phyloP scores from a whole-genome alignment of 2,888 invertebrate genomes.

The Tolmerus cingulatus region DNA sequence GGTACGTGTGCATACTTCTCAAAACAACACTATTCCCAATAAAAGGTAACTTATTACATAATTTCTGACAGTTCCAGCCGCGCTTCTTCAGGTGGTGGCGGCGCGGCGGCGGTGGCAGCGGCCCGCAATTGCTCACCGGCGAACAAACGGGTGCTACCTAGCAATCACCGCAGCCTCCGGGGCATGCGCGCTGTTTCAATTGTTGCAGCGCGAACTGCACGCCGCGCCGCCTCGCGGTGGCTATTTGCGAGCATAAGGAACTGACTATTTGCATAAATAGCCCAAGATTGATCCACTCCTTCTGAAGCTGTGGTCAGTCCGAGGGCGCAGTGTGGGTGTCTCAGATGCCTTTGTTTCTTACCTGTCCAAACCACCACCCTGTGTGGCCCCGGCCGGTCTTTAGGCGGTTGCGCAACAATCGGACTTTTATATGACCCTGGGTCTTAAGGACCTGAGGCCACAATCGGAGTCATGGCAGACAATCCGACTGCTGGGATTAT shows the following conservation, averaged over 20 bases:
- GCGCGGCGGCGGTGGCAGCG: background rate
- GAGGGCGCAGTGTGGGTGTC: background rate
- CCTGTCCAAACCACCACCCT: background rate
- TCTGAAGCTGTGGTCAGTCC: slow-evolving; percentile 1
- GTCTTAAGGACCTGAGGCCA: background rate
- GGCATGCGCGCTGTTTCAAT: slow-evolving; percentile 34
- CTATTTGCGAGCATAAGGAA: slow-evolving; percentile 2
- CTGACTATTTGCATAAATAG: slow-evolving; percentile 21
- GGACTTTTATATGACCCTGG: background rate
- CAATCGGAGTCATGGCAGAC: slow-evolving; percentile 31
- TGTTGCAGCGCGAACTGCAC: slow-evolving; percentile 11
- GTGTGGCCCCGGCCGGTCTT: background rate
- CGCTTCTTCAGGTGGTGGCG: background rate
- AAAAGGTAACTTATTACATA: slow-evolving; percentile 44
- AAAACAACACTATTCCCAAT: slow-evolving; percentile 41
- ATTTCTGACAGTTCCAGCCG: slow-evolving; percentile 35
- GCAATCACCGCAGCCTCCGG: slow-evolving; percentile 22
- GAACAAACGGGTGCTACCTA: slow-evolving; percentile 40
- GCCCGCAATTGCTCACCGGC: background rate
- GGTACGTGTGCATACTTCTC: slow-evolving; percentile 44
- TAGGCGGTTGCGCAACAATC: background rate
- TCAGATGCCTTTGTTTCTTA: background rate
- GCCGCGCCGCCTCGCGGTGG: background rate
- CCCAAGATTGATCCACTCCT: slow-evolving; percentile 13
- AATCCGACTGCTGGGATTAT: slow-evolving; percentile 20